phyloP scores from a whole-genome alignment of 1,140 invertebrate genomes.

The Drosophila murphyi region DNA sequence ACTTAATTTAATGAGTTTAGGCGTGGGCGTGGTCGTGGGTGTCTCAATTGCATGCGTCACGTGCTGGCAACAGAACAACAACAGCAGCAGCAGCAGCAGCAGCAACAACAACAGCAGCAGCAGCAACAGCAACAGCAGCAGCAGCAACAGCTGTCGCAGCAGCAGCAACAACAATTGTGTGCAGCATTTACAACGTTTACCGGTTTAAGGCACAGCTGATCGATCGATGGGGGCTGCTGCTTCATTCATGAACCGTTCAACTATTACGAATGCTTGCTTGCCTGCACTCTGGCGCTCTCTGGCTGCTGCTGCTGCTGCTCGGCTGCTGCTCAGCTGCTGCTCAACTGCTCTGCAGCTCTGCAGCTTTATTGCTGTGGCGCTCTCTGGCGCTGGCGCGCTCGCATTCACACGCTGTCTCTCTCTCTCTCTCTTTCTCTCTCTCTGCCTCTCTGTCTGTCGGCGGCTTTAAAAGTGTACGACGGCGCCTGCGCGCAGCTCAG shows the following conservation, averaged over 20 bases:
- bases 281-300: slow-evolving; percentile 11
- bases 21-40: background rate
- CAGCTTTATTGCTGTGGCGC: background rate
- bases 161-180: background rate
- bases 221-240: slow-evolving; percentile 1
- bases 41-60: slow-evolving; percentile 34
- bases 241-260: slow-evolving; percentile 45
- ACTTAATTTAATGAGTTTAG: too few relatives aligned
- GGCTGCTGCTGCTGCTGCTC: too few relatives aligned
- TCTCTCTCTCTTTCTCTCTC: background rate
- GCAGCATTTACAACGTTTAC: slow-evolving; percentile 44
- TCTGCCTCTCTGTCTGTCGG: slow-evolving; percentile 11
- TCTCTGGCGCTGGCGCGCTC: background rate
- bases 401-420: slow-evolving; percentile 1
- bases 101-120: background rate
- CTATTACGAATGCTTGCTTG: background rate
- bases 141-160: background rate
- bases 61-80: slow-evolving; percentile 24
- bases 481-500: slow-evolving; percentile 74
- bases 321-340: too few relatives aligned
- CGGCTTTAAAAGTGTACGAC: slow-evolving; percentile 63
- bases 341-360: background rate
- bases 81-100: background rate
- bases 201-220: slow-evolving; percentile 49
- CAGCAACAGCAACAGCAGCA: background rate